Conservation (phyloP, 2,797 vertebrate species). For the Megaceryle alcyon region DNA sequence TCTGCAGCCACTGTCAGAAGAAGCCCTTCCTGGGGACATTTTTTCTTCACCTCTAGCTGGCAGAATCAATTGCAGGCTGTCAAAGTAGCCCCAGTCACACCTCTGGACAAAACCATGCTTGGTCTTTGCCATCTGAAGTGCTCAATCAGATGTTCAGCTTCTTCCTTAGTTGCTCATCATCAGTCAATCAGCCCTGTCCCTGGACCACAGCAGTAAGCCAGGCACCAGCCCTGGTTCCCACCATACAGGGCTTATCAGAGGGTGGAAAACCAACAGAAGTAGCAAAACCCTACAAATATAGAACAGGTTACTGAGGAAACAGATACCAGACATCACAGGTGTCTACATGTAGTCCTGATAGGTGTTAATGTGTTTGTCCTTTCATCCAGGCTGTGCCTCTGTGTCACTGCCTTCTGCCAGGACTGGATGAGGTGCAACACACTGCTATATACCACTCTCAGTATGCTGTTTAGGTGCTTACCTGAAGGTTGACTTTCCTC, state of each 20-base stretch:
- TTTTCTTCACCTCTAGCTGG: background rate
- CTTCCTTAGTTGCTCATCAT: background rate
- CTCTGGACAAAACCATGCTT: background rate
- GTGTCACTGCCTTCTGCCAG: background rate
- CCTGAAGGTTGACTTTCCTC: background rate
- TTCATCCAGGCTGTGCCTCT: background rate
- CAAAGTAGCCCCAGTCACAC: background rate
- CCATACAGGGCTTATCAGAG: background rate
- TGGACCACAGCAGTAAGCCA: background rate
- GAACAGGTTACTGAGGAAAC: background rate
- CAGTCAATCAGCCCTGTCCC: fast-evolving
- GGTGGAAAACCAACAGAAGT: background rate
- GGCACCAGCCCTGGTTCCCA: background rate
- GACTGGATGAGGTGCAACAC: background rate
- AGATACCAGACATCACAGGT: background rate
- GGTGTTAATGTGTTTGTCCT: background rate
- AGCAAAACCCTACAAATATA: background rate
- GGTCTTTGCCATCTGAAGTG: background rate
- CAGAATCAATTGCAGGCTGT: background rate
- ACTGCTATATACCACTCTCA: fast-evolving
- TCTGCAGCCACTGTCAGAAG: background rate
- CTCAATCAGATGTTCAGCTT: background rate
- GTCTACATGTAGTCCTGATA: background rate
- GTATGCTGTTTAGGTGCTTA: background rate
- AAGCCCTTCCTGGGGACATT: background rate